These are phyloP conservation scores for Gari tellinella DNA, from an alignment of 2,888 invertebrate species.

Conservation along the genomic window DNA sequence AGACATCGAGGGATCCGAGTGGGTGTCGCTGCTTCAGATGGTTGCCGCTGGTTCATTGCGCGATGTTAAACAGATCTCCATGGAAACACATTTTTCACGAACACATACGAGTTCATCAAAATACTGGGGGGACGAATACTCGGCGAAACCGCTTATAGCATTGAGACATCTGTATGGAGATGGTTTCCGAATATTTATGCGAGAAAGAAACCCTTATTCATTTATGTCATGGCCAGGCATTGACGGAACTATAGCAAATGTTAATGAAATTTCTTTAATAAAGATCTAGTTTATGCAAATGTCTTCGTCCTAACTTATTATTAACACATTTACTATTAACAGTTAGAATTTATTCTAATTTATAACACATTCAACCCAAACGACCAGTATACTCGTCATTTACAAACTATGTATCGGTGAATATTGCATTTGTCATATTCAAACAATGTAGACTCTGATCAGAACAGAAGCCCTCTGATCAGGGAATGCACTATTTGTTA, in stretches of 20 bases:
- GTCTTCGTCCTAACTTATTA: no score
- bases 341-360: no score
- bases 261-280: slow-evolving; percentile 50
- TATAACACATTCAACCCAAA: no score
- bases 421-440: no score
- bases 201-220: slow-evolving; percentile 50
- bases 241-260: slow-evolving; percentile 34
- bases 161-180: slow-evolving; percentile 44
- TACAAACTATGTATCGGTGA: no score
- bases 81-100: slow-evolving; percentile 50
- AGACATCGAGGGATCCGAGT: slow-evolving; percentile 57
- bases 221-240: slow-evolving; percentile 30
- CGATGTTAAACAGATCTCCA: slow-evolving; percentile 51
- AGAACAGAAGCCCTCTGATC: no score
- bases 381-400: no score
- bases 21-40: slow-evolving; percentile 54
- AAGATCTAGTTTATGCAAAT: no score
- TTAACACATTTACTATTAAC: no score
- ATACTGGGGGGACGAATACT: slow-evolving; percentile 30
- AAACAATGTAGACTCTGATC: no score
- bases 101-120: not conserved
- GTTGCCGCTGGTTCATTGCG: slow-evolving; percentile 39
- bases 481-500: no score
- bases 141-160: slow-evolving; percentile 13
- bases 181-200: slow-evolving; percentile 51